Conservation (phyloP, 2,113 vertebrate species). For the Mola mola region DNA sequence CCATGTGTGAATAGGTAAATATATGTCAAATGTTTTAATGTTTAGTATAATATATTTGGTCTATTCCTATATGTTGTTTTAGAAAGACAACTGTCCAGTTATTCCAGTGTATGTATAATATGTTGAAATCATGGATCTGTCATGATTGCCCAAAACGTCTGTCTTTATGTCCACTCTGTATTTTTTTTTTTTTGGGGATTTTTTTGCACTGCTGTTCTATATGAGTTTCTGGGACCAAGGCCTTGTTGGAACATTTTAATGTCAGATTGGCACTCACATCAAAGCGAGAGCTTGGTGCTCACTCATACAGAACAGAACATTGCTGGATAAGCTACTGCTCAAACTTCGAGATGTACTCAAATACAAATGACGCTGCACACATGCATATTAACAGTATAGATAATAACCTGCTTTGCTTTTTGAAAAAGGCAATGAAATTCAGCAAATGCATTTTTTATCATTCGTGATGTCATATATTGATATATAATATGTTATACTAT, state of each 20-base stretch:
- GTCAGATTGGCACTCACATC: constrained; percentile 23
- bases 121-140: neutral
- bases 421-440: too few relatives aligned
- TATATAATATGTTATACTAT: too few relatives aligned
- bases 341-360: neutral
- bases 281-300: constrained; percentile 14
- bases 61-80: too few relatives aligned
- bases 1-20: too few relatives aligned
- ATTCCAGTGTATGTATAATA: too few relatives aligned
- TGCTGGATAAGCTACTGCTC: neutral
- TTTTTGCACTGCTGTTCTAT: neutral
- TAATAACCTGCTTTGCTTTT: neutral
- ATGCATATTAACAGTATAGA: neutral
- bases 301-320: neutral
- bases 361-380: neutral
- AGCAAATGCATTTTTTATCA: too few relatives aligned
- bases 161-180: neutral
- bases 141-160: neutral
- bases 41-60: too few relatives aligned
- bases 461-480: too few relatives aligned
- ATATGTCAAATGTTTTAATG: too few relatives aligned
- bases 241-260: constrained; percentile 8
- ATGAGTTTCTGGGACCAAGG: neutral
- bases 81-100: neutral
- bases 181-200: too few relatives aligned